Percentiles rank a stretch among this genome's conserved stretches.
These are phyloP conservation scores for Ascidia mentula DNA, from an alignment of 23 tunicate species.

Conservation along the genomic window DNA sequence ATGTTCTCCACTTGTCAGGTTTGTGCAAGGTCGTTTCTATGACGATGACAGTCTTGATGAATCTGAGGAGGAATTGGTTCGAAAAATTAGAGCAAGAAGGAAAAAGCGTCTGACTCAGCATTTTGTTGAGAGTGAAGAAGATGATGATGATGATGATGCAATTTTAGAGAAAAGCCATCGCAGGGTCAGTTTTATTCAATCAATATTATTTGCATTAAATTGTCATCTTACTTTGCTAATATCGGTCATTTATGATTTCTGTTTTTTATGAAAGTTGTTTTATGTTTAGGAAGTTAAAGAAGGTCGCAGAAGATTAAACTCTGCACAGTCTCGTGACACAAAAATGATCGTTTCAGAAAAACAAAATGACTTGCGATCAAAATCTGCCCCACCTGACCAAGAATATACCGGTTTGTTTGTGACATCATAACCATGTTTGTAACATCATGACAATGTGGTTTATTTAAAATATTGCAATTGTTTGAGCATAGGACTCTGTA, in stretches of 20 bases:
- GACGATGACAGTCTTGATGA: constrained; percentile 49
- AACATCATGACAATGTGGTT: too few relatives aligned
- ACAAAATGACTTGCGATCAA: constrained; percentile 56
- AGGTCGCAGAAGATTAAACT: constrained; percentile 6
- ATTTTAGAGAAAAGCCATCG: constrained; percentile 22
- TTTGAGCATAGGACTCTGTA: too few relatives aligned
- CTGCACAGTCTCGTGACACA: constrained; percentile 26
- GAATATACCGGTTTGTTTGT: constrained; percentile 42
- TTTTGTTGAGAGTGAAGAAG: constrained; percentile 30
- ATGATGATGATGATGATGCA: constrained; percentile 43
- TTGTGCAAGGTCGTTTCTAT: constrained; percentile 25
- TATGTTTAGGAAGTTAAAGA: not conserved
- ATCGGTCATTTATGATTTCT: too few relatives aligned
- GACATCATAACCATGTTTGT: too few relatives aligned
- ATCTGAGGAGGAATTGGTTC: constrained; percentile 45
- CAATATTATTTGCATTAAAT: too few relatives aligned
- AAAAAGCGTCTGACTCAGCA: constrained; percentile 6
- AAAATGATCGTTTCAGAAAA: constrained; percentile 12
- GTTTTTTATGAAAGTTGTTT: not conserved
- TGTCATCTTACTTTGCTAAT: too few relatives aligned
- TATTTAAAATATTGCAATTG: too few relatives aligned
- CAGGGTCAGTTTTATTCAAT: not conserved
- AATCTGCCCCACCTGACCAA: constrained; percentile 85
- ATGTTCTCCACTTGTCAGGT: not conserved
- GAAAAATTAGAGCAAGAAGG: constrained; percentile 37